Conservation (phyloP, 2,888 invertebrate genomes). For the Cosmia trapezina region DNA sequence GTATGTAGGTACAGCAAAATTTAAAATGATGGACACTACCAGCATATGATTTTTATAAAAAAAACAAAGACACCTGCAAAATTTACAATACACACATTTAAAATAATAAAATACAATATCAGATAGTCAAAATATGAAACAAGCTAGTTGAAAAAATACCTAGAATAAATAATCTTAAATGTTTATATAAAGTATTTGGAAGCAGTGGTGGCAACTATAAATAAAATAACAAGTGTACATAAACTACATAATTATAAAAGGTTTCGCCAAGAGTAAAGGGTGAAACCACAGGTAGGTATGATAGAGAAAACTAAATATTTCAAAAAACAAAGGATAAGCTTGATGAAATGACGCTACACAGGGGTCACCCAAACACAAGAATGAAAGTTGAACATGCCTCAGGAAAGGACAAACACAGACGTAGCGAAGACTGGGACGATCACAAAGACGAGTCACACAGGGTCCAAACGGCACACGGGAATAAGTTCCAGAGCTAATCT, state of each 20-base stretch:
- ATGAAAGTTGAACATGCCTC: slow-evolving; percentile 77
- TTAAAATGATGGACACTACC: slow-evolving; percentile 42
- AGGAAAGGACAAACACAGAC: slow-evolving; percentile 74
- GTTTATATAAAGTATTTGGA: slow-evolving; percentile 58
- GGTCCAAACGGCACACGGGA: slow-evolving; percentile 75
- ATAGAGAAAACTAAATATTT: slow-evolving; percentile 56
- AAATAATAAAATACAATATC: slow-evolving; percentile 53
- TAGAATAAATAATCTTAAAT: slow-evolving; percentile 54
- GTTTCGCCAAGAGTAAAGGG: slow-evolving; percentile 48
- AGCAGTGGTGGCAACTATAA: slow-evolving; percentile 69
- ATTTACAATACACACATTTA: slow-evolving; percentile 59
- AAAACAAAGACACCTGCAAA: slow-evolving; percentile 59
- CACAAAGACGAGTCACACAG: slow-evolving; percentile 71
- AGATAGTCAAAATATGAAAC: slow-evolving; percentile 50
- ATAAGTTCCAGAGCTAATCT: slow-evolving; percentile 77
- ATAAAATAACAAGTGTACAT: slow-evolving; percentile 59
- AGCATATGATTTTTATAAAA: slow-evolving; percentile 21
- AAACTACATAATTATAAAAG: slow-evolving; percentile 56
- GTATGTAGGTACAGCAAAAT: too few relatives aligned
- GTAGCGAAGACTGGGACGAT: slow-evolving; percentile 64
- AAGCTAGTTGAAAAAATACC: slow-evolving; percentile 61
- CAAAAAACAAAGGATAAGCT: slow-evolving; percentile 65
- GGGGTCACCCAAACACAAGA: slow-evolving; percentile 73
- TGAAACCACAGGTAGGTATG: slow-evolving; percentile 57
- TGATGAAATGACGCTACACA: slow-evolving; percentile 67